Base-by-base conservation (phyloP, 2,888 invertebrate genomes). In the Acanthosepion pharaonis region DNA sequence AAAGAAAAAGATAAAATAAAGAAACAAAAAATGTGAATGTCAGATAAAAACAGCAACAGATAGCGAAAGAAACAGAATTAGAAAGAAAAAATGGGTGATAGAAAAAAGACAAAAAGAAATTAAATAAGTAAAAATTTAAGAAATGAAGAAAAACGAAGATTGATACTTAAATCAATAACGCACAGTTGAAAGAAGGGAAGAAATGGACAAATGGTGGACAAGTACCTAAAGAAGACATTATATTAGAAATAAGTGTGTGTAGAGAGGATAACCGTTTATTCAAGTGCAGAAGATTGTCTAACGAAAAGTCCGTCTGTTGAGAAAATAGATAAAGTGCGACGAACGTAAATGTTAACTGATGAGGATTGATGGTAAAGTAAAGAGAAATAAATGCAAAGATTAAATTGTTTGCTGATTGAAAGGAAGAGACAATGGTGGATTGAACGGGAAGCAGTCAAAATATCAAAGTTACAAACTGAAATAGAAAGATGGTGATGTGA, bases 391-490 rank as follows among this genome's bases (percentile, higher is more conserved):
- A 78, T 78, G 78, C 78, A n/a, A 78, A 78, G n/a, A 15, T 33
- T 78, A 78, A 78, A 78, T 78, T 78, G 78, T 33, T 78, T 78
- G n/a, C 33, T n/a, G 78, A n/a, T 15, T 33, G 33, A 78, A 78
- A 78, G 33, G 78, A 78, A n/a, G 78, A 78, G 33, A 78, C 78
- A 78, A 78, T 78, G 78, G 33, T 33, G n/a, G 78, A 11, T 78
- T 9, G n/a, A 33, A 15, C 33, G 78, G 78, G 33, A 78, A 78
- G n/a, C 78, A n/a, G 33, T 9, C n/a, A 33, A 78, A 78, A 78
- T 78, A 78, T 78, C 78, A 78, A 78, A 78, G 78, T 33, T 78
- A 78, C 78, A 78, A 78, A 78, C 78, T n/a, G n/a, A 78, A 78
- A 78, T 78, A 78, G 78, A 78, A 33, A 78, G n/a, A 78, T 78